Base-by-base conservation (phyloP, 2,113 vertebrate species). In the Oreochromis aureus region DNA sequence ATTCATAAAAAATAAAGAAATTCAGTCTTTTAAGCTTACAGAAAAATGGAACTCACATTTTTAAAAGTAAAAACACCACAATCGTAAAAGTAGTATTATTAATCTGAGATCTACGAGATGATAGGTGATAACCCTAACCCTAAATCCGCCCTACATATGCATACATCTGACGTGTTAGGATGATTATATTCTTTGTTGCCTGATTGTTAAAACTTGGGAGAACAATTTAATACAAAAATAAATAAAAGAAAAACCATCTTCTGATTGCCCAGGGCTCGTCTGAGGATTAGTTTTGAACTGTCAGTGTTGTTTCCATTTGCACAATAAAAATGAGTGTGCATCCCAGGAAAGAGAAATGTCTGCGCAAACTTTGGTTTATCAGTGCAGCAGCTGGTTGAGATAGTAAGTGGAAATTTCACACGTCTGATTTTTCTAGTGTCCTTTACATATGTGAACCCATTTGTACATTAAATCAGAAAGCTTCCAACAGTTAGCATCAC, bases 161-260 rank as follows among this genome's bases (percentile, higher is more conserved):
- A 69, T 24, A 6, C 7, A 11, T 63, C 32, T 36, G n/a, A 69
- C 9, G 63, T 19, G 30, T 36, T 19, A 63, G 59, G 30, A 19
- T 19, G 58, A 30, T 61, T 61, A 10, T 61, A 8, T 61, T 63
- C 9, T 19, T 63, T 32, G 58, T 32, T 32, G 27, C 5, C 15
- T 61, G 58, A 6, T 61, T 61, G 27, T 61, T 61, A 61, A 61
- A 32, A 63, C 30, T 6, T 1, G 9, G 58, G 16, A 34, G 3
- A 19, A 32, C 16, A 34, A 63, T 63, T 63, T 63, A 34, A 34
- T 34, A 1, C 15, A 19, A 34, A 61, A 59, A 59, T 32, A 59
- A 30, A 30, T 0, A 16, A 59, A 59, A 61, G 3, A 61, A 32
- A 34, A 61, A 18, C 34, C 3, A 69, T 13, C 8, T 39, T 39